These are phyloP conservation scores for Trissolcus japonicus DNA, from an alignment of 2,888 invertebrate species.

Conservation along the genomic window DNA sequence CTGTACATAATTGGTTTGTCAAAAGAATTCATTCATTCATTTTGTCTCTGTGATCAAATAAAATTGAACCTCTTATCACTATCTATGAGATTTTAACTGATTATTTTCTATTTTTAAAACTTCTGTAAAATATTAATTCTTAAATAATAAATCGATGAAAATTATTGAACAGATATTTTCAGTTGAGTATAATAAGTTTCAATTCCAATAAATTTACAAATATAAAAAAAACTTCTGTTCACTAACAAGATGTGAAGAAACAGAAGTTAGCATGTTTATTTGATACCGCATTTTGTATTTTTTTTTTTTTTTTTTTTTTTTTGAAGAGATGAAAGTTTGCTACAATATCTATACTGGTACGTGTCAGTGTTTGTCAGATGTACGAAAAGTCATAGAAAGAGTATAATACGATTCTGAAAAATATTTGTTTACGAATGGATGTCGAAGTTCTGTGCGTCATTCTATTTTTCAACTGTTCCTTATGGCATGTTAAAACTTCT, in stretches of 20 bases:
- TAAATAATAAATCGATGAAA: too few species aligned
- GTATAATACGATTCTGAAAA: slow-evolving; percentile 1
- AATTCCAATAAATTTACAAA: too few species aligned
- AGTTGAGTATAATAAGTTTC: too few species aligned
- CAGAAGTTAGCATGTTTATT: not conserved
- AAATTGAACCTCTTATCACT: slow-evolving; percentile 11
- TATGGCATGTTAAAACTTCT: not conserved
- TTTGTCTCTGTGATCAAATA: not conserved
- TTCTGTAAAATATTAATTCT: too few species aligned
- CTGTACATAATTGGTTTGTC: slow-evolving; percentile 15
- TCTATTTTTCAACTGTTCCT: not conserved
- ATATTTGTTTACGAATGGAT: not conserved
- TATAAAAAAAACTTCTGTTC: not conserved
- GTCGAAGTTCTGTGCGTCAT: not conserved
- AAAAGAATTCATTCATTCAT: not conserved
- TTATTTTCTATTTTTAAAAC: too few species aligned
- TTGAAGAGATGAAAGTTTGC: not conserved
- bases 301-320: not conserved
- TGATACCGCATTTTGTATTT: not conserved
- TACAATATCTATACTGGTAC: not conserved
- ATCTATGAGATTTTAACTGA: too few species aligned
- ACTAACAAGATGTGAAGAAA: not conserved
- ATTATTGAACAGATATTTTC: too few species aligned
- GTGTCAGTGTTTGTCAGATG: not conserved
- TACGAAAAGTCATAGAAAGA: not conserved